Evolutionary conservation across 2,888 invertebrate genomes (phyloP).

Genomic region (Diloba caeruleocephala): DNA sequence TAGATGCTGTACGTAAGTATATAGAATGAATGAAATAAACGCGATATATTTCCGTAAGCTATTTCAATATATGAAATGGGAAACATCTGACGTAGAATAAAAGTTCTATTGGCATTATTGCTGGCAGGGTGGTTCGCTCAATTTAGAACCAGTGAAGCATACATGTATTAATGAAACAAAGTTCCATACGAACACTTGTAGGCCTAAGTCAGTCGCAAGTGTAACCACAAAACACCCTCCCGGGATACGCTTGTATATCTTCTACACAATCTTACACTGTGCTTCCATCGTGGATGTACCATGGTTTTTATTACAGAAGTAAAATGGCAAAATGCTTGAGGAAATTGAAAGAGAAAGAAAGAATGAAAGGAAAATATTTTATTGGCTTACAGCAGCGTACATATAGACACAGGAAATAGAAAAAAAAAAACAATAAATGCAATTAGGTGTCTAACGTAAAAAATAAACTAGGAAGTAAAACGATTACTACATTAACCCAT

Average conservation of each 20-base stretch:
- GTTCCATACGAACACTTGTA: slow-evolving; percentile 73
- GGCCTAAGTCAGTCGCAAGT: slow-evolving; percentile 72
- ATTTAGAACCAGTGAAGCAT: slow-evolving; percentile 48
- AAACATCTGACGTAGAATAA: no score
- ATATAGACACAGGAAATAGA: no score
- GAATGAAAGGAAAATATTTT: no score
- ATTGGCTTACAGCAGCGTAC: no score
- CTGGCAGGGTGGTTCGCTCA: slow-evolving; percentile 17
- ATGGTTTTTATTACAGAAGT: slow-evolving; percentile 30
- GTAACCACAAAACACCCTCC: slow-evolving; percentile 79
- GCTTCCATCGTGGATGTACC: slow-evolving; percentile 29
- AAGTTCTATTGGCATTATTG: not conserved
- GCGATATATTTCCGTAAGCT: no score
- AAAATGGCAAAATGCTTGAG: not conserved
- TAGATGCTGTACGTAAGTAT: no score
- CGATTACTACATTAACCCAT: no score
- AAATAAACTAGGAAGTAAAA: no score
- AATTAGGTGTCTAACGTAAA: no score
- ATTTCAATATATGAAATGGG: no score
- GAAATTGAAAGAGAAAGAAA: not conserved
- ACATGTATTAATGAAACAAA: slow-evolving; percentile 72
- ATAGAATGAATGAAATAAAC: no score
- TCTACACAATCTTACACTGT: slow-evolving; percentile 28
- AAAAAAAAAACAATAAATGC: no score
- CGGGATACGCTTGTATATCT: slow-evolving; percentile 56